These are phyloP conservation scores for Agrotis ipsilon DNA, from an alignment of 2,888 invertebrate genomes.

Conservation along the genomic window DNA sequence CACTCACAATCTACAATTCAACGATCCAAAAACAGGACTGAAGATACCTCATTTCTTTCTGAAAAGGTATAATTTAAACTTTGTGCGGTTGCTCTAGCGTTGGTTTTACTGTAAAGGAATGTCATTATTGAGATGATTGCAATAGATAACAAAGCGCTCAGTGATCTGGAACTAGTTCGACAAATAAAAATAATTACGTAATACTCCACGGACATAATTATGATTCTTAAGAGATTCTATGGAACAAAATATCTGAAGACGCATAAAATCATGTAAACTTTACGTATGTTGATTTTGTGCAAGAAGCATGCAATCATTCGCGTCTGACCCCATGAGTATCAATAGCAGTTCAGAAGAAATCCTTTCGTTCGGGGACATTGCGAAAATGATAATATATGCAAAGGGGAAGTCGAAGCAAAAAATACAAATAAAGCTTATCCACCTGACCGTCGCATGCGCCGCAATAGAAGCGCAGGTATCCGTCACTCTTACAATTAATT, in stretches of 20 bases:
- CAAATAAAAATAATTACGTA: conserved; percentile 80
- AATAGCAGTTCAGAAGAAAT: conserved; percentile 47
- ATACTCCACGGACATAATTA: conserved; percentile 46
- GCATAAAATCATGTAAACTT: not conserved
- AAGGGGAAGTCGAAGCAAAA: conserved; percentile 89
- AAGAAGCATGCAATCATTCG: not conserved
- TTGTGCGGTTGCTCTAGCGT: conserved; percentile 69
- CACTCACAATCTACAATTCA: conserved; percentile 48
- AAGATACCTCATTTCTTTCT: conserved; percentile 70
- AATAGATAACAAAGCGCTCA: conserved; percentile 85
- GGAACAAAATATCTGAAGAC: conserved; percentile 1
- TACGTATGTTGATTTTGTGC: not conserved
- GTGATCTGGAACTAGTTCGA: conserved; percentile 88
- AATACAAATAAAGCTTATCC: conserved; percentile 88
- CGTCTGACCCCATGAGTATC: conserved; percentile 31
- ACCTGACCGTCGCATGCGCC: conserved; percentile 86
- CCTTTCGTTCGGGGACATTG: conserved; percentile 71
- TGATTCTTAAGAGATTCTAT: conserved; percentile 54
- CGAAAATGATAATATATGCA: conserved; percentile 89
- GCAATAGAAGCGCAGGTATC: conserved; percentile 69
- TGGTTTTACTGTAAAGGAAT: conserved; percentile 66
- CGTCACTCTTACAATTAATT: conserved; percentile 85
- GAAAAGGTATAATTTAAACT: conserved; percentile 74
- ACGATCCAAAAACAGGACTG: conserved; percentile 29
- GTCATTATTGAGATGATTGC: conserved; percentile 76